phyloP scores from a whole-genome alignment of 2,797 vertebrate species.

The Molossus alvarezi region DNA sequence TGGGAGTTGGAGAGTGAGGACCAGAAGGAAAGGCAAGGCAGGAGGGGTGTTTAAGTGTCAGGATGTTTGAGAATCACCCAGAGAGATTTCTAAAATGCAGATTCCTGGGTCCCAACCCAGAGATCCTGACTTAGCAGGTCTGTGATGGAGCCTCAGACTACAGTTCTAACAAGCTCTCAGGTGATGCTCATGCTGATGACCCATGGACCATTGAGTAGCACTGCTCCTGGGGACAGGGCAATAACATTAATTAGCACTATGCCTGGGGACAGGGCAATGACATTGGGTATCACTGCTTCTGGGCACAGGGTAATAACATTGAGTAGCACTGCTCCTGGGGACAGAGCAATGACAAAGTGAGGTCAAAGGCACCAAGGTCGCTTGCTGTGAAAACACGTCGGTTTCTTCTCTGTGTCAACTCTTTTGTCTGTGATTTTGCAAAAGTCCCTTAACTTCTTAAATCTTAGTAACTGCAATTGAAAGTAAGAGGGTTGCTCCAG shows the following conservation, averaged over 20 bases:
- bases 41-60: neutral
- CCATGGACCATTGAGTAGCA: neutral
- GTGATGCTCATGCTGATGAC: neutral
- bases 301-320: neutral
- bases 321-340: neutral
- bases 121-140: neutral
- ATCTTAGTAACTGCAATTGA: neutral
- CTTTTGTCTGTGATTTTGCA: neutral
- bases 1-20: neutral
- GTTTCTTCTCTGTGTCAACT: neutral
- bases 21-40: neutral
- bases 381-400: neutral
- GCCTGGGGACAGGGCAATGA: too few relatives aligned
- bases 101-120: neutral
- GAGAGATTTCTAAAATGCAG: neutral
- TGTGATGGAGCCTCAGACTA: neutral
- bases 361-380: neutral
- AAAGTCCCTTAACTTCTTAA: slow-evolving; percentile 49
- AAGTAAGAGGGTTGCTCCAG: neutral
- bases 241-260: too few relatives aligned
- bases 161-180: neutral
- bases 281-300: too few relatives aligned
- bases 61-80: neutral
- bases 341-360: neutral
- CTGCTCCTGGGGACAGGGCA: too few relatives aligned